These are phyloP conservation scores for Callopanchax toddi DNA, from an alignment of 2,113 vertebrate genomes.

Conservation along the genomic window DNA sequence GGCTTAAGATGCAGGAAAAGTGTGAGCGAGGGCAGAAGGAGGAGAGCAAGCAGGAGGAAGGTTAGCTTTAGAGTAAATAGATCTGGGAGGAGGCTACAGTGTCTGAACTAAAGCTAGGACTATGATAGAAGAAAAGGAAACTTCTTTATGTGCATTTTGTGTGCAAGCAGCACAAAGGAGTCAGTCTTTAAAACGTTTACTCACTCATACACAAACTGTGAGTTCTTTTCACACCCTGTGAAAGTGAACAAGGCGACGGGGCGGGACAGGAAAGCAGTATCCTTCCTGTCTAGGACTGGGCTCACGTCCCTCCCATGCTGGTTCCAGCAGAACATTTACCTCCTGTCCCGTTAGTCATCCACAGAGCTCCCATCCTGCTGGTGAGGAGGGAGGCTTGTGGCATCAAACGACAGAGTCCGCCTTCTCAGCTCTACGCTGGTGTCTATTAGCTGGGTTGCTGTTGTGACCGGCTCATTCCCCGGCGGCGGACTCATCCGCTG, in stretches of 20 bases:
- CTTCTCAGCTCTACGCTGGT: conserved; percentile 84
- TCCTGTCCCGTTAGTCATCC: conserved; percentile 67
- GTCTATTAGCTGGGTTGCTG: conserved; percentile 70
- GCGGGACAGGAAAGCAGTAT: conserved; percentile 24
- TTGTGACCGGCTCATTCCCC: conserved; percentile 75
- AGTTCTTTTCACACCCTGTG: conserved; percentile 43
- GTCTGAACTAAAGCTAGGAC: conserved; percentile 61
- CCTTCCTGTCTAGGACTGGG: conserved; percentile 21
- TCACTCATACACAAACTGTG: conserved; percentile 32
- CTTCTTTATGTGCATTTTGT: conserved; percentile 53
- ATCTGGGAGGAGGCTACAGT: conserved; percentile 36
- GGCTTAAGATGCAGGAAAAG: conserved; percentile 46
- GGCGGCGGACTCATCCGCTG: conserved; percentile 92
- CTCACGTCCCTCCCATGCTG: conserved; percentile 48
- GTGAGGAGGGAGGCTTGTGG: conserved; percentile 83
- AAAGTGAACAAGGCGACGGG: conserved; percentile 27
- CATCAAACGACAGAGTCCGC: conserved; percentile 90
- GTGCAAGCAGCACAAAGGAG: conserved; percentile 55
- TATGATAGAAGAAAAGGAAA: conserved; percentile 54
- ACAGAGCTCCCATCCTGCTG: conserved; percentile 76
- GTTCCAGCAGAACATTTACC: conserved; percentile 62
- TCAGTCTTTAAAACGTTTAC: conserved; percentile 35
- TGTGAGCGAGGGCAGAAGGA: conserved; percentile 16
- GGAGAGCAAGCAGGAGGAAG: conserved; percentile 44
- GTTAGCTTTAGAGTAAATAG: conserved; percentile 55